These are phyloP conservation scores for Zaprionus lineosus DNA, from an alignment of 2,888 invertebrate species.

Conservation along the genomic window DNA sequence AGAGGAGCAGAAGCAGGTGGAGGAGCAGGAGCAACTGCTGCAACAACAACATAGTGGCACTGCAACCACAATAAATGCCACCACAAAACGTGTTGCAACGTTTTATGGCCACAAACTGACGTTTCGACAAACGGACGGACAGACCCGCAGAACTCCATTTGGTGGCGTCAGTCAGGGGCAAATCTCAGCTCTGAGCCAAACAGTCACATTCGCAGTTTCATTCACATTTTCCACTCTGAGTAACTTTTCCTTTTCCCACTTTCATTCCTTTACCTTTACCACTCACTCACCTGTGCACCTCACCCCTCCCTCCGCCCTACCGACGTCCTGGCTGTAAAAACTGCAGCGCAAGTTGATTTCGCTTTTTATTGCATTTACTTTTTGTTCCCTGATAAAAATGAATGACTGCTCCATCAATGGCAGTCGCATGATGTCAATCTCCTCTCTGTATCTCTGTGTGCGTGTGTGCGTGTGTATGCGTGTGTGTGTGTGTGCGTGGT, in stretches of 20 bases:
- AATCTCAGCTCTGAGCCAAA: background rate
- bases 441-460: background rate
- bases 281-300: too few relatives aligned
- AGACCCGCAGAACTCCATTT: background rate
- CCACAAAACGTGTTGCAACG: constrained; percentile 20
- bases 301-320: too few relatives aligned
- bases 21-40: constrained; percentile 2
- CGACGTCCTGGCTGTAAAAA: constrained; percentile 14
- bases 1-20: background rate
- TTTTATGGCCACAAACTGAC: constrained; percentile 27
- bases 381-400: constrained; percentile 65
- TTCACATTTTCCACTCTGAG: constrained; percentile 11
- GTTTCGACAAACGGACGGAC: background rate
- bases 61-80: constrained; percentile 41
- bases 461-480: background rate
- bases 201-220: background rate
- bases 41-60: constrained; percentile 11
- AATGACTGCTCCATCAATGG: constrained; percentile 67
- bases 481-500: constrained; percentile 4
- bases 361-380: constrained; percentile 66
- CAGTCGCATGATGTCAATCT: constrained; percentile 35
- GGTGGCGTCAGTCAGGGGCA: constrained; percentile 7
- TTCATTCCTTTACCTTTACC: too few relatives aligned
- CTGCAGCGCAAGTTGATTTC: constrained; percentile 49
- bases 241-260: background rate